Conservation (phyloP, 2,888 invertebrate genomes). For the Ceriagrion tenellum region DNA sequence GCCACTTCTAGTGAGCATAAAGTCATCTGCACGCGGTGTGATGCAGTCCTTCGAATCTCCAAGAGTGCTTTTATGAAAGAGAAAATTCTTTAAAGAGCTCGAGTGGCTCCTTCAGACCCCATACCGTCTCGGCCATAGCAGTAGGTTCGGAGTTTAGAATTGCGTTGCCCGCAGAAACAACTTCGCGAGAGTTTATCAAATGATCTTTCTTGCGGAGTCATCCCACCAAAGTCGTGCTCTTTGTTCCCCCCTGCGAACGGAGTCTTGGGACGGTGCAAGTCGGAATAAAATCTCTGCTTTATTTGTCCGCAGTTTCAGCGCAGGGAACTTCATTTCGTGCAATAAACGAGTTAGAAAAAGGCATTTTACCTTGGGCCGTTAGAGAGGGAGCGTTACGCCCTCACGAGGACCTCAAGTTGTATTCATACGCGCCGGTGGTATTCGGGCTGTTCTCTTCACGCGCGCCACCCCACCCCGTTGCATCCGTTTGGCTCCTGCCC, state of each 20-base stretch:
- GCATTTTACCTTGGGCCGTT: background rate
- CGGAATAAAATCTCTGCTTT: background rate
- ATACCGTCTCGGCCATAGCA: background rate
- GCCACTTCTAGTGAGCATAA: background rate
- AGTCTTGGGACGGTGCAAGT: background rate
- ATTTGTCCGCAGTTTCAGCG: background rate
- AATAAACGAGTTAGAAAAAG: constrained; percentile 1
- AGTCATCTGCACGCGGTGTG: background rate
- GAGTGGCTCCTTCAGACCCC: background rate
- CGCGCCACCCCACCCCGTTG: background rate
- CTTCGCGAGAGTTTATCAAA: constrained; percentile 20
- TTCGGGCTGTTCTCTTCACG: background rate
- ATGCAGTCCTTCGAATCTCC: constrained; percentile 9
- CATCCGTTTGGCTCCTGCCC: background rate
- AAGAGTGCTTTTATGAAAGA: background rate
- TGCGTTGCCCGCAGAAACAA: background rate
- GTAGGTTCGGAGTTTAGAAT: background rate
- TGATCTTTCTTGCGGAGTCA: background rate
- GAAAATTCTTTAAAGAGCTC: background rate
- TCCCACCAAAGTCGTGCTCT: background rate
- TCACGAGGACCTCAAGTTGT: background rate
- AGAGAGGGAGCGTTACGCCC: background rate
- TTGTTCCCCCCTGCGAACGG: background rate
- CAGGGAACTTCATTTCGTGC: background rate
- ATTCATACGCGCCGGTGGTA: background rate